Conservation (phyloP, 2,113 vertebrate genomes). For the Struthio camelus region DNA sequence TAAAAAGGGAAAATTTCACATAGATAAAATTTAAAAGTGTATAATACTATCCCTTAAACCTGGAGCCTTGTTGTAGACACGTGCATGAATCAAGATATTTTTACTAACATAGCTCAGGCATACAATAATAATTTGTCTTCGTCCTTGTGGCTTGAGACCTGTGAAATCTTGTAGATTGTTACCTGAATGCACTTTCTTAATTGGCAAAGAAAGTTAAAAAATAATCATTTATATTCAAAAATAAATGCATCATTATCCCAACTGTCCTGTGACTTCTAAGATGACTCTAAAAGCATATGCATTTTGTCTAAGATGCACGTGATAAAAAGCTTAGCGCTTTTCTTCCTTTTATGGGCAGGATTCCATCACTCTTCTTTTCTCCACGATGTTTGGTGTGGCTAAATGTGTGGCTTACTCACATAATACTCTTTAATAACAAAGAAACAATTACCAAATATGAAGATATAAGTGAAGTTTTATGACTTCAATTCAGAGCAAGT, state of each 20-base stretch:
- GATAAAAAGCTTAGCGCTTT: neutral
- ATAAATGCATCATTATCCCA: neutral
- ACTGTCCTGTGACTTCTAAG: neutral
- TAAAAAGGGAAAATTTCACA: neutral
- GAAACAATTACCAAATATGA: neutral
- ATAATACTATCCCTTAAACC: neutral
- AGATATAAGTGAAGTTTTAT: neutral
- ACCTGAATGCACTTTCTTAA: neutral
- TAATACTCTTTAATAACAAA: neutral
- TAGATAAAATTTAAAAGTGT: neutral
- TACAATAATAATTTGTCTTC: neutral
- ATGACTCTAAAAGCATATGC: neutral
- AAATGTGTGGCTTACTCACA: neutral
- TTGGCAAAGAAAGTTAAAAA: neutral
- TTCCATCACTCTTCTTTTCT: neutral
- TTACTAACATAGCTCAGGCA: neutral
- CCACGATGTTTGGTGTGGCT: neutral
- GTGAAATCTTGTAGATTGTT: neutral
- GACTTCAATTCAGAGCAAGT: neutral
- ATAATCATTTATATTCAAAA: neutral
- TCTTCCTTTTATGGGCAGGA: accelerated
- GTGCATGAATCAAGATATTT: neutral
- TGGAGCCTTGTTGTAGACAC: neutral
- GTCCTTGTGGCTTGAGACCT: neutral
- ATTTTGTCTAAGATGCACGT: neutral